These are phyloP conservation scores for Musca vetustissima DNA, from an alignment of 1,140 invertebrate genomes.

Conservation along the genomic window DNA sequence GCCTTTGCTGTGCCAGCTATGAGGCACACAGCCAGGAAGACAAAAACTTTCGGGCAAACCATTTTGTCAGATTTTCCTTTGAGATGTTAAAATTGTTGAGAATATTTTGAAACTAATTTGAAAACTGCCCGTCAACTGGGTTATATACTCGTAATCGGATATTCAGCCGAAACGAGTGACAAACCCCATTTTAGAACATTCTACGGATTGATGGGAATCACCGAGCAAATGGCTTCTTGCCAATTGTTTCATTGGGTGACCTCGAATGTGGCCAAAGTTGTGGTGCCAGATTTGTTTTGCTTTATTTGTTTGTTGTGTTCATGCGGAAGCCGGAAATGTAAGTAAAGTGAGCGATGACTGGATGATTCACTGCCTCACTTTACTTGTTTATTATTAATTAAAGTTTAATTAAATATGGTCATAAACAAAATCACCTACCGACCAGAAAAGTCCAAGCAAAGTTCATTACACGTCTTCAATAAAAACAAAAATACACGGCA, in stretches of 20 bases:
- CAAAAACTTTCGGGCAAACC: not conserved
- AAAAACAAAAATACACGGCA: not conserved
- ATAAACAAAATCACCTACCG: conserved; percentile 4
- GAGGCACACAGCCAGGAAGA: not conserved
- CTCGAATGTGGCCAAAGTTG: conserved; percentile 16
- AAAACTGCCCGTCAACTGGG: too few relatives aligned
- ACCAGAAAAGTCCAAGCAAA: conserved; percentile 9
- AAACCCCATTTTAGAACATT: too few relatives aligned
- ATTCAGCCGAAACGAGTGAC: too few relatives aligned
- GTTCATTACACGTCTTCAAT: conserved; percentile 22
- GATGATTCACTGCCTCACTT: not conserved
- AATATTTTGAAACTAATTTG: conserved; percentile 13
- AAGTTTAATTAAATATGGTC: conserved; percentile 18
- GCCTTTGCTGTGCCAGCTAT: not conserved
- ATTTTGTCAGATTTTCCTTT: not conserved
- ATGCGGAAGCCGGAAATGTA: conserved; percentile 21
- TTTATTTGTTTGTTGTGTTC: not conserved
- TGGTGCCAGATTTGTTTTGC: not conserved
- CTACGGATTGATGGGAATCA: too few relatives aligned
- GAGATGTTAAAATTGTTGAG: conserved; percentile 4
- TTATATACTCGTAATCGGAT: too few relatives aligned
- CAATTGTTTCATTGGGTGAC: conserved; percentile 3
- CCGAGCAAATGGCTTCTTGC: conserved; percentile 13
- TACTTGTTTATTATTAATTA: conserved; percentile 9
- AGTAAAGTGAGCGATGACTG: not conserved